Evolutionary conservation across 2,888 invertebrate genomes (phyloP), one percentile per base, ranked within the genome.

Genomic region (Trichopria drosophilae): DNA sequence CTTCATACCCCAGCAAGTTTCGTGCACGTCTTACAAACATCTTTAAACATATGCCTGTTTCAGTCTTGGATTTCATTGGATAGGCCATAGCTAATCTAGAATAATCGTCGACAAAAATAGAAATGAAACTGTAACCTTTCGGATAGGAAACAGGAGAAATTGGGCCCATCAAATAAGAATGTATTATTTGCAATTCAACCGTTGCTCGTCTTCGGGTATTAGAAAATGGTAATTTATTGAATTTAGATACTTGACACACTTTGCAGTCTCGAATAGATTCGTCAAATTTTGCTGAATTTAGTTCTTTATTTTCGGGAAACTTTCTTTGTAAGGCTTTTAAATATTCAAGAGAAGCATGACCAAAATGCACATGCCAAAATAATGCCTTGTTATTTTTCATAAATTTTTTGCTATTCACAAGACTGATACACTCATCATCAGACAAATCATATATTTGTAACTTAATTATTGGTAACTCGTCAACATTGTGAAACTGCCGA

Each of bases 301-400:
- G 36, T 20, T 9, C 10, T 31, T 12, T 31, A 10, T 57, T 52
- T 19, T 53, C 51, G 18, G 50, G 34, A 32, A 56, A 58, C 31
- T 46, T 55, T 32, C 12, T 51, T 44, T 60, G 48, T 12, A 60
- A 16, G 16, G 43, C 34, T 34, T 61, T 59, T 16, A 61, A 26
- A 37, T 58, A 61, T 24, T 41, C 45, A 23, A 59, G 5, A 3
- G 55, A 57, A 5, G 54, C 49, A 39, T 57, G 56, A 18, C 62
- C 57, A 7, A 62, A 15, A 22, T 59, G 42, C n/a, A 53, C 45
- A 28, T 60, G 61, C 61, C 60, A 62, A 29, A 60, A 24, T 32
- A 58, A 28, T 23, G 51, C 57, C 12, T 53, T 53, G 19, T 31
- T 31, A 31, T 12, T 31, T n/a, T 12, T 31, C 13, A 31, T 6